phyloP scores from a whole-genome alignment of 2,888 invertebrate species.

The Tineola bisselliella region DNA sequence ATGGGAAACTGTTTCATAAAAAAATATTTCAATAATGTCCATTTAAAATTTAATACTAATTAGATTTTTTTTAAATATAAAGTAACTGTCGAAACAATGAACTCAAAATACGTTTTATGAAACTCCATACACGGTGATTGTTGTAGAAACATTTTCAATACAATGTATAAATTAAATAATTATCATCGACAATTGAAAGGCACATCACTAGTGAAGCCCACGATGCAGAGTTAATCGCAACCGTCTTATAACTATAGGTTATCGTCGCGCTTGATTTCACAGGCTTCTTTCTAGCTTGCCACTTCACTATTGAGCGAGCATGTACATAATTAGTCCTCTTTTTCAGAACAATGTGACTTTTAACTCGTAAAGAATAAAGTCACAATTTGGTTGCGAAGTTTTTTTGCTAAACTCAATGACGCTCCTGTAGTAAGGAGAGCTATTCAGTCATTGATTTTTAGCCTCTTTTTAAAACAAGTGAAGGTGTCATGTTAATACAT shows the following conservation, averaged over 20 bases:
- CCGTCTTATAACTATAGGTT: constrained; percentile 13
- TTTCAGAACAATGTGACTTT: background rate
- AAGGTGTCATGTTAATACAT: background rate
- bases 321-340: constrained; percentile 5
- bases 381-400: background rate
- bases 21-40: too few relatives aligned
- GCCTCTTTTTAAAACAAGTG: constrained; percentile 1
- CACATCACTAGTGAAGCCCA: constrained; percentile 11
- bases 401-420: background rate
- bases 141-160: too few relatives aligned
- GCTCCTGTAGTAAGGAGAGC: constrained; percentile 10
- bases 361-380: constrained; percentile 4
- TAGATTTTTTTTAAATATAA: too few relatives aligned
- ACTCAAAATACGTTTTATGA: too few relatives aligned
- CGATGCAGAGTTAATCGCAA: constrained; percentile 7
- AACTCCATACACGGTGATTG: too few relatives aligned
- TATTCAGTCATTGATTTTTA: constrained; percentile 10
- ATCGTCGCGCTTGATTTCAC: constrained; percentile 13
- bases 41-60: too few relatives aligned
- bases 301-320: constrained; percentile 10
- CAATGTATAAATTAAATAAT: too few relatives aligned
- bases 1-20: too few relatives aligned
- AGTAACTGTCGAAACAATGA: too few relatives aligned
- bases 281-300: constrained; percentile 10
- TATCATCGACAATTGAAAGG: background rate